These are phyloP conservation scores for Littorina saxatilis DNA, from an alignment of 1,140 invertebrate species.

Conservation along the genomic window DNA sequence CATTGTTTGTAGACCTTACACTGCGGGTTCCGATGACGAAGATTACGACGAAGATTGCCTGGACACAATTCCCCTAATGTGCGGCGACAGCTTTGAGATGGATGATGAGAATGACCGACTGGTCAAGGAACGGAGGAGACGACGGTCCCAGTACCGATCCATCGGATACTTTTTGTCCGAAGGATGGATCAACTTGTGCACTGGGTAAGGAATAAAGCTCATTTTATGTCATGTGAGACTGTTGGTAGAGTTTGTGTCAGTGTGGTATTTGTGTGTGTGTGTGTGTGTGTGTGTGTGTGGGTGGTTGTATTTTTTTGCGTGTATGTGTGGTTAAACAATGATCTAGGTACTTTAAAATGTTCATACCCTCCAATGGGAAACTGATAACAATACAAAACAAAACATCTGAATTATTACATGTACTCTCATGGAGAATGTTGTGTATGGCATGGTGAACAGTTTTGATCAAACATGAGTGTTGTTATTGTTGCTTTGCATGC, in stretches of 20 bases:
- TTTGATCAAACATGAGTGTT: too few relatives aligned
- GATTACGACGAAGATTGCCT: constrained; percentile 65
- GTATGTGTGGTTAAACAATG: neutral
- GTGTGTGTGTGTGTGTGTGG: neutral
- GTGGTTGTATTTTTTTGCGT: neutral
- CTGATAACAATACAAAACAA: neutral
- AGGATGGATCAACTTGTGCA: constrained; percentile 59
- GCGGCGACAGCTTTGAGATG: constrained; percentile 80
- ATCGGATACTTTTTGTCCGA: constrained; percentile 55
- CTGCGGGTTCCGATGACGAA: constrained; percentile 34
- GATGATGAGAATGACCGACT: constrained; percentile 82
- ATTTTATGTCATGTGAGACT: too few relatives aligned
- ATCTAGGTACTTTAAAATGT: too few relatives aligned
- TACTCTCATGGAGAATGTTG: too few relatives aligned
- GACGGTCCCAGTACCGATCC: constrained; percentile 48
- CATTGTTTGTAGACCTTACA: neutral
- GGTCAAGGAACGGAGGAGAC: constrained; percentile 76
- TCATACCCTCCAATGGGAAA: too few relatives aligned
- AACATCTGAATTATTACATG: neutral
- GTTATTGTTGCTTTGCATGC: too few relatives aligned
- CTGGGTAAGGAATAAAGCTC: constrained; percentile 56
- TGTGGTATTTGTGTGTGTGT: neutral
- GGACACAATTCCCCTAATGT: constrained; percentile 79
- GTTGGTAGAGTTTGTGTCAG: neutral
- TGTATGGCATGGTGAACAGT: too few relatives aligned